These are phyloP conservation scores for Magallana gigas DNA, from an alignment of 1,140 invertebrate species.

Conservation along the genomic window DNA sequence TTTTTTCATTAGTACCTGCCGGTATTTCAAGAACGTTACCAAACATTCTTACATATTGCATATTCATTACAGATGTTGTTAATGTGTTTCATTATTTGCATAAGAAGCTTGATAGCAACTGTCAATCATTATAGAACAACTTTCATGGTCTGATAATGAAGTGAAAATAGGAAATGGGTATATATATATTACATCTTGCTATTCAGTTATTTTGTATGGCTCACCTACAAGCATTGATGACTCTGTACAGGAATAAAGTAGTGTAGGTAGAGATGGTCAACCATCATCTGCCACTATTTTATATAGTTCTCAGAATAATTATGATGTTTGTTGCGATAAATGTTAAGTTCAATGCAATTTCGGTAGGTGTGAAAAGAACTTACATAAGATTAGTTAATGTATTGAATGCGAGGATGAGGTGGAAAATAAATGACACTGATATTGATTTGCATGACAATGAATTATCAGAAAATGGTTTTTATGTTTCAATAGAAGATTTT, in stretches of 20 bases:
- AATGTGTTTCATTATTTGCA: constrained; percentile 38
- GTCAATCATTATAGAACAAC: background rate
- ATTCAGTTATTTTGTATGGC: constrained; percentile 33
- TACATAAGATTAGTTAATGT: background rate
- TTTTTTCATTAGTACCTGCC: constrained; percentile 36
- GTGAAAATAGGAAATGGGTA: constrained; percentile 40
- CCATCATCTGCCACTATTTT: constrained; percentile 33
- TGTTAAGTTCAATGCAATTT: background rate
- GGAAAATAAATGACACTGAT: constrained; percentile 13
- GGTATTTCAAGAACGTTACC: constrained; percentile 16
- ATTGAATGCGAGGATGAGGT: background rate
- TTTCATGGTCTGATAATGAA: background rate
- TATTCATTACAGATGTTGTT: constrained; percentile 22
- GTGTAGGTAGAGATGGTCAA: constrained; percentile 33
- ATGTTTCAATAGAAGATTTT: background rate
- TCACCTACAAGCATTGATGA: constrained; percentile 34
- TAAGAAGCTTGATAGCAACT: background rate
- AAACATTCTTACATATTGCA: constrained; percentile 43
- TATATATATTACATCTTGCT: constrained; percentile 8
- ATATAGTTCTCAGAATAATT: background rate
- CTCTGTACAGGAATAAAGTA: constrained; percentile 37
- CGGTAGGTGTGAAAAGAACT: constrained; percentile 7
- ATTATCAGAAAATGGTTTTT: constrained; percentile 15
- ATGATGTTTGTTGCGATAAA: background rate
- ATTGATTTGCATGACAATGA: constrained; percentile 11